Evolutionary conservation across 1,140 invertebrate genomes (phyloP), one percentile per base, ranked within the genome.

Genomic region (Theocolax elegans): DNA sequence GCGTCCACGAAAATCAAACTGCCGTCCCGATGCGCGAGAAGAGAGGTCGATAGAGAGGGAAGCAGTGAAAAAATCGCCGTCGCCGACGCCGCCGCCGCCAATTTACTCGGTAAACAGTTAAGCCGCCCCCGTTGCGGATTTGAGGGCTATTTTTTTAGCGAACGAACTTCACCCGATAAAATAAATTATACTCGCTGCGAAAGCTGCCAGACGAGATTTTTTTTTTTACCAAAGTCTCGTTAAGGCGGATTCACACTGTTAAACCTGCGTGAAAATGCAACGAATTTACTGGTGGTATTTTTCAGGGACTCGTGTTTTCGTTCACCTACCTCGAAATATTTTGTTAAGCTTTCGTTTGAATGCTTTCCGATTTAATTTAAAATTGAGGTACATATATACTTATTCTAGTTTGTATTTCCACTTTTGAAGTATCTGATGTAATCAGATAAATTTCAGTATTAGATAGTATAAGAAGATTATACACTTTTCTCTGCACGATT

Each of bases 101-200:
- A 68, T 68, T 67, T 60, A 60, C 44, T 68, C 56, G 53, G 66
- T 68, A 59, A 60, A 68, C 56, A 68, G 66, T 68, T 60, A 51
- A 68, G 56, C 66, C 35, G 6, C 65, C 51, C 27, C 27, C 13
- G 27, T 12, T 15, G 27, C 54, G 51, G 51, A 56, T 66, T 66
- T 54, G 35, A 27, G n/a, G 49, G 63, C 15, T 40, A 58, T 35
- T 56, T 51, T 66, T 56, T 66, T 27, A 15, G 19, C 10, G 56
- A 21, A 19, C 19, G 13, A 46, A 46, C 58, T 31, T 31, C 19
- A 31, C 21, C 44, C 54, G 65, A 67, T 67, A 67, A 48, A 67
- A 58, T 48, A 67, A 67, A 67, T 67, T 58, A 67, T 67, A 29
- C 40, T 12, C 1, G 6, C 15, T 3, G 38, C n/a, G 8, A 23